These are phyloP conservation scores for Henicopernis longicauda DNA, from an alignment of 2,113 vertebrate genomes.

Conservation along the genomic window DNA sequence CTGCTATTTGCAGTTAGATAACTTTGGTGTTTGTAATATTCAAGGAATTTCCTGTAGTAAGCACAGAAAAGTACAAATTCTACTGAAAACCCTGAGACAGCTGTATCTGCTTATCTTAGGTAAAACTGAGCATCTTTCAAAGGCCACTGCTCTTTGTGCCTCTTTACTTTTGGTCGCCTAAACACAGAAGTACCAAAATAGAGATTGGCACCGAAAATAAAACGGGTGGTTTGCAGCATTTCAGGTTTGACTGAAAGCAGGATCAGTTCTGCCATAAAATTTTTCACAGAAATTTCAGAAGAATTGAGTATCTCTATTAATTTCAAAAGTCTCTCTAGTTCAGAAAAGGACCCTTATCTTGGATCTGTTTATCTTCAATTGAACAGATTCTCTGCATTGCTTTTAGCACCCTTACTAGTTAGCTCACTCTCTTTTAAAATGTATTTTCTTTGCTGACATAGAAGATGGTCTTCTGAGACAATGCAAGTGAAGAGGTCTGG, in stretches of 20 bases:
- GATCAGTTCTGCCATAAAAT: not conserved
- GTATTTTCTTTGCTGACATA: not conserved
- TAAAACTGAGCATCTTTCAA: not conserved
- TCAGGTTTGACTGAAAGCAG: not conserved
- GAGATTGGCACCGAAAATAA: not conserved
- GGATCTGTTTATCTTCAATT: not conserved
- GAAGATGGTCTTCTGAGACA: not conserved
- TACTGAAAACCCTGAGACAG: not conserved
- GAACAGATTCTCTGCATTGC: not conserved
- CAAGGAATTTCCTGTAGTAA: slow-evolving; percentile 42
- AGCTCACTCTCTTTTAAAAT: not conserved
- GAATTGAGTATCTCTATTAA: not conserved
- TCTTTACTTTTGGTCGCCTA: not conserved
- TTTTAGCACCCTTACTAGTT: not conserved
- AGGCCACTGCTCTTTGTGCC: not conserved
- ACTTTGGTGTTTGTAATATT: not conserved
- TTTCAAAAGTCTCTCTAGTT: not conserved
- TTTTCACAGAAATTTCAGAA: not conserved
- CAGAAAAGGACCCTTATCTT: not conserved
- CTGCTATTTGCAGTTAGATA: slow-evolving; percentile 6
- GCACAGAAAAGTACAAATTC: not conserved
- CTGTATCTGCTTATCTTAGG: not conserved
- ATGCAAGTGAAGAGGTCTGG: not conserved
- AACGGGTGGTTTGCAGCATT: not conserved
- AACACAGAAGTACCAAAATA: not conserved